Evolutionary conservation across 2,113 vertebrate species (phyloP).

Genomic region (Bucco capensis): DNA sequence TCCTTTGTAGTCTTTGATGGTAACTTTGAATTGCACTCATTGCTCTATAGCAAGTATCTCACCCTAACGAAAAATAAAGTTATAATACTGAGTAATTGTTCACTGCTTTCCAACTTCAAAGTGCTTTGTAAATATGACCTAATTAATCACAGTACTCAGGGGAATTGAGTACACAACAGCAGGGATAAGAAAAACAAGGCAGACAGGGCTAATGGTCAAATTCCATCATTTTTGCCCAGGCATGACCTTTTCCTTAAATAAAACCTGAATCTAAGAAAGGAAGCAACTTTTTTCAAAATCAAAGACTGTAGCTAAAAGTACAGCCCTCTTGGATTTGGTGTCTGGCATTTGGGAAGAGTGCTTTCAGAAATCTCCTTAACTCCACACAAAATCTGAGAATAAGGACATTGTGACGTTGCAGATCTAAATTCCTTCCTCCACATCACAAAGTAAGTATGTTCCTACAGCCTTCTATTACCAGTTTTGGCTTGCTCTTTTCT

Average conservation of each 20-base stretch:
- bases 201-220: background rate
- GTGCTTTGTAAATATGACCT: slow-evolving; percentile 34
- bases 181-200: background rate
- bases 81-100: slow-evolving; percentile 43
- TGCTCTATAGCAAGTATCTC: slow-evolving; percentile 11
- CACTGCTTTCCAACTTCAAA: slow-evolving; percentile 39
- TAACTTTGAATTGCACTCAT: slow-evolving; percentile 44
- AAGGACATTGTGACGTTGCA: background rate
- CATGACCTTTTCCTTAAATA: background rate
- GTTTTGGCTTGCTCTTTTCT: background rate
- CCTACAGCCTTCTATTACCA: background rate
- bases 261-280: background rate
- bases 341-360: background rate
- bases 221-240: background rate
- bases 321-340: background rate
- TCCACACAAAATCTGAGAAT: background rate
- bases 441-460: background rate
- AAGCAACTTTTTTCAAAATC: background rate
- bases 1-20: slow-evolving; percentile 52
- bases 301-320: background rate
- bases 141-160: background rate
- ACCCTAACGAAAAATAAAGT: slow-evolving; percentile 32
- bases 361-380: background rate
- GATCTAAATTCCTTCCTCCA: background rate
- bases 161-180: background rate